These are phyloP conservation scores for Nebria salina DNA, from an alignment of 2,888 invertebrate species.

Conservation along the genomic window DNA sequence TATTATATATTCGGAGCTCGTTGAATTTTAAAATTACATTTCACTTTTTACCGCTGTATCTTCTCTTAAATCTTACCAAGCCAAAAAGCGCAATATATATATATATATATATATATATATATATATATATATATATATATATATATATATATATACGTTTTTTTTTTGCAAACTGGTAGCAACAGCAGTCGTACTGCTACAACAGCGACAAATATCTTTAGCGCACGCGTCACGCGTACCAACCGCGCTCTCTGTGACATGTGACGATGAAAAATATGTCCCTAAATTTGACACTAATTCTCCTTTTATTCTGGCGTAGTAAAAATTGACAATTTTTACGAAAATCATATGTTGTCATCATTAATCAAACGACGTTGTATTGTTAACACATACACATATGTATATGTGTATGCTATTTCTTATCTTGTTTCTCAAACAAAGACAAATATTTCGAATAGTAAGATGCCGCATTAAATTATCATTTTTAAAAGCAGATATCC, in stretches of 20 bases:
- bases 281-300: conserved; percentile 45
- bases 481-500: too few relatives aligned
- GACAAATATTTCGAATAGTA: too few relatives aligned
- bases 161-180: neutral
- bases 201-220: conserved; percentile 32
- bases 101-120: too few relatives aligned
- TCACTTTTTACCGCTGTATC: conserved; percentile 36
- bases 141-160: neutral
- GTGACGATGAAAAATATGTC: conserved; percentile 44
- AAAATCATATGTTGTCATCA: conserved; percentile 42
- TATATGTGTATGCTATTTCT: neutral
- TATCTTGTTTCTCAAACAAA: too few relatives aligned
- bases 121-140: neutral
- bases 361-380: conserved; percentile 24
- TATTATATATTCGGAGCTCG: conserved; percentile 27
- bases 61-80: conserved; percentile 35
- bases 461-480: too few relatives aligned
- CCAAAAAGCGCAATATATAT: neutral
- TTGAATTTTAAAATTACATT: conserved; percentile 38
- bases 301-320: conserved; percentile 37
- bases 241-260: conserved; percentile 28
- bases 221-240: conserved; percentile 15
- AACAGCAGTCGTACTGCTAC: conserved; percentile 5
- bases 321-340: conserved; percentile 39
- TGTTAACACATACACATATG: neutral